Conservation (phyloP, 1,140 invertebrate genomes). For the Maniola jurtina region DNA sequence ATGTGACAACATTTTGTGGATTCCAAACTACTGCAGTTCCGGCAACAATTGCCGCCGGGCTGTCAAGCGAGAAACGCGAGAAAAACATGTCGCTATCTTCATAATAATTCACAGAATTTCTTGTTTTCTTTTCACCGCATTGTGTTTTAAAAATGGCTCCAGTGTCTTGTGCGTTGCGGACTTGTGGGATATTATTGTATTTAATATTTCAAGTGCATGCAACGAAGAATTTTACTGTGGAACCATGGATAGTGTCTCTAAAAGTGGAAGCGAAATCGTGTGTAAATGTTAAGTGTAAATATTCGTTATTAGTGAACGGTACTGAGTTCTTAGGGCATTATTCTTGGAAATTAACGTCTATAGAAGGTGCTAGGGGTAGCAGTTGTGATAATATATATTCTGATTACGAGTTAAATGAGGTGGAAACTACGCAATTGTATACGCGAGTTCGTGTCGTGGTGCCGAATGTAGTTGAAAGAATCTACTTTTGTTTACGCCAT, state of each 20-base stretch:
- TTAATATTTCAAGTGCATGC: conserved; percentile 55
- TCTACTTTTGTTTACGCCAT: conserved; percentile 62
- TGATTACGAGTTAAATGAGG: conserved; percentile 64
- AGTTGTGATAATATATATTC: conserved; percentile 62
- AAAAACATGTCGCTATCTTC: conserved; percentile 59
- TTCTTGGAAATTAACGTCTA: conserved; percentile 67
- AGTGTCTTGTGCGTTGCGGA: conserved; percentile 65
- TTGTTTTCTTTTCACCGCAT: conserved; percentile 49
- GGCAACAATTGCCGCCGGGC: conserved; percentile 69
- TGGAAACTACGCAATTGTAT: conserved; percentile 50
- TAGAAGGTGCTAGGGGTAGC: conserved; percentile 45
- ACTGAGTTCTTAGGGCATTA: conserved; percentile 65
- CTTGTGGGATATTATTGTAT: conserved; percentile 71
- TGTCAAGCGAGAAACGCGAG: conserved; percentile 55
- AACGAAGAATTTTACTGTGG: conserved; percentile 32
- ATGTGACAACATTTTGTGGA: conserved; percentile 50
- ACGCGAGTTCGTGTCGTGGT: conserved; percentile 36
- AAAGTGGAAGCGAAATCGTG: conserved; percentile 60
- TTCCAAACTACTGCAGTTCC: conserved; percentile 58
- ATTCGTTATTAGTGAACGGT: conserved; percentile 64
- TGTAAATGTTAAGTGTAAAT: conserved; percentile 62
- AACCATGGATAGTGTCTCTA: conserved; percentile 64
- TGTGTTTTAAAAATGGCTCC: conserved; percentile 57
- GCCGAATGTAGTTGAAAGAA: conserved; percentile 46
- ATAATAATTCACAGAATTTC: conserved; percentile 35